A percentile compares a stretch with the other conserved stretches of the same genome.
Conservation (phyloP, 2,113 vertebrate species). For the Aleadryas rufinucha region DNA sequence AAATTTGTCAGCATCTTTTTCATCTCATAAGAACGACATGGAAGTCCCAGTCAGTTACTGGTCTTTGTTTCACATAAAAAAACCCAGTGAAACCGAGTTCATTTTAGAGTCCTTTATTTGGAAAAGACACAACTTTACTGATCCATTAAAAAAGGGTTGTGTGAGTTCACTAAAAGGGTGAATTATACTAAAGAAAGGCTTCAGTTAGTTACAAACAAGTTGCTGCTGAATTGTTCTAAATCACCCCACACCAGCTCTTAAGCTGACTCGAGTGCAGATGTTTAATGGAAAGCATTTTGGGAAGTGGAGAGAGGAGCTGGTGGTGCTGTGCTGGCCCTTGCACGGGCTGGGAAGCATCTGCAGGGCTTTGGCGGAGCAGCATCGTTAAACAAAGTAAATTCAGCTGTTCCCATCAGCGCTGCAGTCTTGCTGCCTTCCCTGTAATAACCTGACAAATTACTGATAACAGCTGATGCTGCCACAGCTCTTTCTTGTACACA, state of each 20-base stretch:
- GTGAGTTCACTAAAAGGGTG: neutral
- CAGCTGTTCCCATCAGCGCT: neutral
- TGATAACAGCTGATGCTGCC: neutral
- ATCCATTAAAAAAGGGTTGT: neutral
- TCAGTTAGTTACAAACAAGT: neutral
- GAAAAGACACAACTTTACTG: neutral
- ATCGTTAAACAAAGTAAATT: neutral
- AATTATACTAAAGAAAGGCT: neutral
- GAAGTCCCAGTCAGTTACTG: neutral
- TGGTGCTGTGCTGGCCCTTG: neutral
- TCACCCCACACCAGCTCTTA: neutral
- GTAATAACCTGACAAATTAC: neutral
- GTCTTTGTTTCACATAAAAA: neutral
- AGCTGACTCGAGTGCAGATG: neutral
- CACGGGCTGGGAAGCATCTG: neutral
- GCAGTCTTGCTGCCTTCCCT: neutral
- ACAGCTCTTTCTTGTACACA: fast-evolving
- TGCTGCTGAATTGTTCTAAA: neutral
- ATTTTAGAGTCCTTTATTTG: neutral
- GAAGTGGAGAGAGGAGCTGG: neutral
- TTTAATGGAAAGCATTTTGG: neutral
- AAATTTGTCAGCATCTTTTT: neutral
- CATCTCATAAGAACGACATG: neutral
- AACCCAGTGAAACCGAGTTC: neutral
- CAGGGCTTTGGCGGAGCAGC: neutral